Conservation (phyloP, 1,140 invertebrate species). For the Frieseomelitta varia region DNA sequence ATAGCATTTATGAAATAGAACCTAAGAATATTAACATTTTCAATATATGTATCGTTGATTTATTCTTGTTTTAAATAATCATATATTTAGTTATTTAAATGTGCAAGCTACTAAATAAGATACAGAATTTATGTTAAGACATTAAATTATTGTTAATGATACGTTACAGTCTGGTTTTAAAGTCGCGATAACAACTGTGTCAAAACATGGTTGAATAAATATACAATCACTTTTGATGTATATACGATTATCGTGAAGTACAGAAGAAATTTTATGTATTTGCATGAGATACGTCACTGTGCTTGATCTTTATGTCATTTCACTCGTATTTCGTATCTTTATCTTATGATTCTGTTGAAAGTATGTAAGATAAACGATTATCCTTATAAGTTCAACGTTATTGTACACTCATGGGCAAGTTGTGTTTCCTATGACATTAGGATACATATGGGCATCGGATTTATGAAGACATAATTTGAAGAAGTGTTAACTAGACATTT, state of each 20-base stretch:
- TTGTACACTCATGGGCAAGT: slow-evolving; percentile 62
- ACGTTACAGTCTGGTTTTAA: slow-evolving; percentile 17
- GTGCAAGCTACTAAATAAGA: slow-evolving; percentile 1
- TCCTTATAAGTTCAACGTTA: slow-evolving; percentile 69
- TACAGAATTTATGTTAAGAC: background rate
- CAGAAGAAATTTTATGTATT: slow-evolving; percentile 29
- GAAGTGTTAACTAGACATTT: slow-evolving; percentile 68
- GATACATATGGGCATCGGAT: slow-evolving; percentile 62
- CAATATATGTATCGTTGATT: background rate
- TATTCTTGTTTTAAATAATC: slow-evolving; percentile 5
- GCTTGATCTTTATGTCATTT: slow-evolving; percentile 58
- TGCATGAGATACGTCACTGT: slow-evolving; percentile 68
- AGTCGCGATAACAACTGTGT: slow-evolving; percentile 27
- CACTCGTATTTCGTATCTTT: slow-evolving; percentile 52
- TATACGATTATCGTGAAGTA: slow-evolving; percentile 18
- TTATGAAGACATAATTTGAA: slow-evolving; percentile 48
- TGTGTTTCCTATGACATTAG: slow-evolving; percentile 73
- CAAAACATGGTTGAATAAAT: slow-evolving; percentile 13
- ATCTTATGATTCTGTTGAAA: slow-evolving; percentile 71
- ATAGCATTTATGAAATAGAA: slow-evolving; percentile 30
- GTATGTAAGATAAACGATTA: slow-evolving; percentile 79
- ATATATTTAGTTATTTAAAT: slow-evolving; percentile 5
- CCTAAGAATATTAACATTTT: slow-evolving; percentile 13
- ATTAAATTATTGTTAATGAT: slow-evolving; percentile 33
- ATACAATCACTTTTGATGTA: slow-evolving; percentile 13